phyloP scores from a whole-genome alignment of 2,888 invertebrate genomes.

The Xylocampa areola region DNA sequence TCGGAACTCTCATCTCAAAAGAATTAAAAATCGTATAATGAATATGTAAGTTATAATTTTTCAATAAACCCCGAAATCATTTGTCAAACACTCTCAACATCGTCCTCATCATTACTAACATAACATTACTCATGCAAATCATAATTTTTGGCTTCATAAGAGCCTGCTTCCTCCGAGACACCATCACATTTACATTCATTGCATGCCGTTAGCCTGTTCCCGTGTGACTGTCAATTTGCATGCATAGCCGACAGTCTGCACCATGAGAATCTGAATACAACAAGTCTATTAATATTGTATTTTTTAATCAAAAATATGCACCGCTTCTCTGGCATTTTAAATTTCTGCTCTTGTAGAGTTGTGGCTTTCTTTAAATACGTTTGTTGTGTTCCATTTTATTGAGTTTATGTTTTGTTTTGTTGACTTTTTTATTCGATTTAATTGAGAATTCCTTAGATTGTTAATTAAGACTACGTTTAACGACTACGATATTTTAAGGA shows the following conservation, averaged over 20 bases:
- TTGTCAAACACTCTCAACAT: slow-evolving; percentile 18
- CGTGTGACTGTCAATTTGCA: slow-evolving; percentile 65
- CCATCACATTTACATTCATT: slow-evolving; percentile 69
- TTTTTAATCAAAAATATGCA: slow-evolving; percentile 57
- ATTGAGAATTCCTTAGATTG: no score
- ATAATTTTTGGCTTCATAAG: slow-evolving; percentile 56
- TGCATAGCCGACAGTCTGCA: slow-evolving; percentile 57
- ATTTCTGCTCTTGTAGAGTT: slow-evolving; percentile 10
- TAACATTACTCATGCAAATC: slow-evolving; percentile 50
- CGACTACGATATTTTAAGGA: no score
- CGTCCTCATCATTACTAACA: slow-evolving; percentile 25
- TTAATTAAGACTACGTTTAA: no score
- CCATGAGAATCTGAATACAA: slow-evolving; percentile 56
- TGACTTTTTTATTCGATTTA: not conserved
- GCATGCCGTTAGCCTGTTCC: slow-evolving; percentile 63
- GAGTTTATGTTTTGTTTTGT: not conserved
- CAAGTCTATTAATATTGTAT: slow-evolving; percentile 59
- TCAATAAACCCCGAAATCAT: slow-evolving; percentile 26
- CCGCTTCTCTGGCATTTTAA: slow-evolving; percentile 32
- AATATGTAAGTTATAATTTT: no score
- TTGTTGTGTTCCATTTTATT: not conserved
- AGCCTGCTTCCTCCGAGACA: slow-evolving; percentile 58
- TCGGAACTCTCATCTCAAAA: no score
- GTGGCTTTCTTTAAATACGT: slow-evolving; percentile 6
- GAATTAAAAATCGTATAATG: no score